Base-by-base conservation (phyloP, 2,113 vertebrate genomes). In the Bettongia penicillata region DNA sequence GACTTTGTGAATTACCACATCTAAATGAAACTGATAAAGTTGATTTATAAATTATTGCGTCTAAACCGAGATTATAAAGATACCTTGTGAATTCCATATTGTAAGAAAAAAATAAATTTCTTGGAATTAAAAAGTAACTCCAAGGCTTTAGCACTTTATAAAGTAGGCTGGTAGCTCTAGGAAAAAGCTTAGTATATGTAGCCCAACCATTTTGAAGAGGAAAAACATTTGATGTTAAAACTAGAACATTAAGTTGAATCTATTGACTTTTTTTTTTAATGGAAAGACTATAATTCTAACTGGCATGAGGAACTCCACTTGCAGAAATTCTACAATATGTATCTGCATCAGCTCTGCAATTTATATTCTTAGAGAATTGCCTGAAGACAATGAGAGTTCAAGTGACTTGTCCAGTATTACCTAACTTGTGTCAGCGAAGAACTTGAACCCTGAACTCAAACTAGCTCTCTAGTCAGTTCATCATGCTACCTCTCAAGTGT, bases 81-180 rank as follows among this genome's bases (percentile, higher is more conserved):
- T 94, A 1, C 95, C 52, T 25, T 89, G 90, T 89, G 43, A 95
- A 96, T 96, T 96, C 96, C 43, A 94, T 94, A 93, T 61, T 47
- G 16, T 23, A 43, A 84, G 68, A 43, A 84, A 84, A 53, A 84
- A 84, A 84, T 84, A 43, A 43, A 84, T 16, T 22, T 84, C 37
- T 77, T 0, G 16, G n/a, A 19, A 16, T 84, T 84, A 84, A 84
- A 84, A 84, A 84, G 68, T 43, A 43, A 43, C 43, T 43, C n/a
- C n/a, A 84, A 43, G n/a, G 14, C 37, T 5, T n/a, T 19, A 77
- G 37, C 57, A 77, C 5, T 77, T 77, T 77, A 77, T n/a, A n/a
- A 77, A 77, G 16, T n/a, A 77, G 16, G 37, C 61, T 77, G 31
- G 61, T 68, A 68, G 12, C 61, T 37, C 61, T 68, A 77, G 61